These are phyloP conservation scores for Nothocercus julius DNA, from an alignment of 2,113 vertebrate species.

Conservation along the genomic window DNA sequence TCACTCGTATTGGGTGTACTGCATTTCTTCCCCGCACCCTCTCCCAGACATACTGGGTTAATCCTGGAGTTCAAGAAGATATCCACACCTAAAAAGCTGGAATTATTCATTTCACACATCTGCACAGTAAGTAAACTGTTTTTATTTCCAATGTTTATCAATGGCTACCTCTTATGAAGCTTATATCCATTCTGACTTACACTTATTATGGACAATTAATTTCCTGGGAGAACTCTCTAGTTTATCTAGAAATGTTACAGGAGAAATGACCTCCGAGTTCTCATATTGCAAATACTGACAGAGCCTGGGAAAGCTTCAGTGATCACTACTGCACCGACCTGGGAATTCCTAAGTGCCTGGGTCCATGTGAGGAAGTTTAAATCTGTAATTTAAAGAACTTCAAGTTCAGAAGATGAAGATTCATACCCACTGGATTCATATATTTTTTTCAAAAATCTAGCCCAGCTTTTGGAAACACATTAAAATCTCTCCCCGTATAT, in stretches of 20 bases:
- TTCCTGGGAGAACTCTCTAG: fast-evolving
- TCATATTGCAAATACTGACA: neutral
- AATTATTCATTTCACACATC: neutral
- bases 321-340: neutral
- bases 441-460: neutral
- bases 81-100: too few species aligned
- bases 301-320: neutral
- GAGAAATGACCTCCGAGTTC: neutral
- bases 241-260: neutral
- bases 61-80: too few species aligned
- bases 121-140: neutral
- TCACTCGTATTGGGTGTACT: too few species aligned
- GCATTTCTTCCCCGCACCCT: too few species aligned
- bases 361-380: neutral
- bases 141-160: neutral
- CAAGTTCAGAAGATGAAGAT: neutral
- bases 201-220: neutral
- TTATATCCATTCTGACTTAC: neutral
- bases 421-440: neutral
- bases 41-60: too few species aligned
- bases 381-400: neutral
- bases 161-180: neutral
- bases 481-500: neutral
- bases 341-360: neutral
- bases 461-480: neutral